These are phyloP conservation scores for Clarias platycephalus DNA, from an alignment of 2,797 vertebrate genomes.

Conservation along the genomic window DNA sequence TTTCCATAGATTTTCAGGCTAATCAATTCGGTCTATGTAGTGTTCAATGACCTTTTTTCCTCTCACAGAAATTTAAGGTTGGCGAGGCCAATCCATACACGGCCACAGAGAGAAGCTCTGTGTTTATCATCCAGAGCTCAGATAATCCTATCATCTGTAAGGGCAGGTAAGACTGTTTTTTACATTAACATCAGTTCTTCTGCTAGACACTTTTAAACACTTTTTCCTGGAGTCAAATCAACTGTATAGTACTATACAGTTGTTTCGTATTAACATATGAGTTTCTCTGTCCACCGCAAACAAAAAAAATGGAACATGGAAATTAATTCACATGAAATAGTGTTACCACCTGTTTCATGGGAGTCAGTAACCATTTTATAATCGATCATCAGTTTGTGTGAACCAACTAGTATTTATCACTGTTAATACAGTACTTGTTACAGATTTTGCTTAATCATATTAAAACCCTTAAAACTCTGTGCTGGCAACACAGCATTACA, in stretches of 20 bases:
- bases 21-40: background rate
- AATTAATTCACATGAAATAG: no score
- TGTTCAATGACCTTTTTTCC: conserved; percentile 7
- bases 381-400: no score
- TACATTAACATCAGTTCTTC: background rate
- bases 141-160: conserved; percentile 46
- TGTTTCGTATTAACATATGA: background rate
- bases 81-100: conserved; percentile 23
- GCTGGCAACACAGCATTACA: no score
- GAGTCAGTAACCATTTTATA: no score
- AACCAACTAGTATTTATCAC: no score
- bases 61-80: conserved; percentile 37
- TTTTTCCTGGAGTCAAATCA: no score
- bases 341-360: no score
- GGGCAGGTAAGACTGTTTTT: conserved; percentile 39
- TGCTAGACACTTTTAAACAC: background rate
- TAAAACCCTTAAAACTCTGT: no score
- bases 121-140: conserved; percentile 60
- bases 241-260: background rate
- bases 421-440: no score
- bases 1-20: background rate
- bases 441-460: no score
- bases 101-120: conserved; percentile 56
- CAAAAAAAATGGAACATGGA: no score
- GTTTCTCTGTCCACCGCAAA: background rate